These are phyloP conservation scores for Ceratina calcarata DNA, from an alignment of 1,140 invertebrate species.

Conservation along the genomic window DNA sequence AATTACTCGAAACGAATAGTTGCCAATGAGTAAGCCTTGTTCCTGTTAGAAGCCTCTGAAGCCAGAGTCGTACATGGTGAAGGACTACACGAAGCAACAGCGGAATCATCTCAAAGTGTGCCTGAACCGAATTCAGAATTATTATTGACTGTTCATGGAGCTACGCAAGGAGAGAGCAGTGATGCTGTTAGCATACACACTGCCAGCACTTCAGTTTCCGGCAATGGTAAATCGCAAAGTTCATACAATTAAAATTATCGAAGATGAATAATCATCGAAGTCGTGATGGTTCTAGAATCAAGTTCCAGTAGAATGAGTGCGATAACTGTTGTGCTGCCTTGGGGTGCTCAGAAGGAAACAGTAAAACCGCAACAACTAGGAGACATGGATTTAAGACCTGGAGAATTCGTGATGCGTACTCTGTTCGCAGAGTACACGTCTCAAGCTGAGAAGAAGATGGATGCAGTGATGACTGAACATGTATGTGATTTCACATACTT, in stretches of 20 bases:
- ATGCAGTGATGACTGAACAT: constrained; percentile 94
- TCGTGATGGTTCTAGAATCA: constrained; percentile 67
- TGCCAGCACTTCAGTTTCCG: constrained; percentile 76
- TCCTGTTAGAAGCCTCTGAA: constrained; percentile 69
- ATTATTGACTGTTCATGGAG: constrained; percentile 71
- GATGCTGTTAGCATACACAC: constrained; percentile 78
- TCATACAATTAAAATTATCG: constrained; percentile 1
- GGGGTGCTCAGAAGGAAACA: constrained; percentile 90
- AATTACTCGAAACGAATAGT: constrained; percentile 2
- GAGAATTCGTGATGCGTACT: constrained; percentile 96
- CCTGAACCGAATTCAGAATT: constrained; percentile 70
- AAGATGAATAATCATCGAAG: constrained; percentile 16
- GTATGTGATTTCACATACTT: constrained; percentile 79
- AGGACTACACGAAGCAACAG: constrained; percentile 67
- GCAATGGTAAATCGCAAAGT: constrained; percentile 70
- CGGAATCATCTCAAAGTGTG: constrained; percentile 66
- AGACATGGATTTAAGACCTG: constrained; percentile 88
- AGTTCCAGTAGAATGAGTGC: constrained; percentile 77
- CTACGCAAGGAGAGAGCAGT: constrained; percentile 72
- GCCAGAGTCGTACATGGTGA: constrained; percentile 72
- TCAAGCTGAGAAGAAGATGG: constrained; percentile 97
- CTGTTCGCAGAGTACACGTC: constrained; percentile 96
- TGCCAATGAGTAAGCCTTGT: constrained; percentile 8
- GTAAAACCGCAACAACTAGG: constrained; percentile 82
- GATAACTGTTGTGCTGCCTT: constrained; percentile 84